These are phyloP conservation scores for Lacanobia oleracea DNA, from an alignment of 2,888 invertebrate species.

Conservation along the genomic window DNA sequence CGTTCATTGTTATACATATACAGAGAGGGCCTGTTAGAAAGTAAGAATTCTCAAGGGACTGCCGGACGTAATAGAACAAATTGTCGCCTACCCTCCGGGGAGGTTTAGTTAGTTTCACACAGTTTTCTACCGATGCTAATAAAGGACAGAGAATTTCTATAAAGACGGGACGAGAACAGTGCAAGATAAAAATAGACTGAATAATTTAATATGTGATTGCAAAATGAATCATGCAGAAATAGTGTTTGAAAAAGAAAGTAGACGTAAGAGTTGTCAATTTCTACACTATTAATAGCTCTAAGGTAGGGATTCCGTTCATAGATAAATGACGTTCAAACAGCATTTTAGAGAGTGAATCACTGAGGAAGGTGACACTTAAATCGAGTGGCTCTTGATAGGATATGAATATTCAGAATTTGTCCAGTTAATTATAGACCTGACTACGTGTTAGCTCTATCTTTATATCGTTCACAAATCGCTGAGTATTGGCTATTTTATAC, in stretches of 20 bases:
- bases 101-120: constrained; percentile 65
- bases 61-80: constrained; percentile 57
- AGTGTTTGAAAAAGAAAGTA: constrained; percentile 18
- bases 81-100: constrained; percentile 63
- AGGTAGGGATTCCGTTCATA: constrained; percentile 14
- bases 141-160: constrained; percentile 56
- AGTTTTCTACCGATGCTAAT: constrained; percentile 53
- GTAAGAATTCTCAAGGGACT: constrained; percentile 58
- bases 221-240: constrained; percentile 20
- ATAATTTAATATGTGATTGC: constrained; percentile 28
- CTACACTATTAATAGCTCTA: constrained; percentile 7
- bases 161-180: constrained; percentile 21
- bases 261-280: constrained; percentile 9
- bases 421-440: constrained; percentile 22
- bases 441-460: neutral
- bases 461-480: neutral
- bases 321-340: constrained; percentile 16
- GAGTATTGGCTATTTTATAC: neutral
- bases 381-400: constrained; percentile 30
- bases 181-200: constrained; percentile 33
- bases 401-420: constrained; percentile 24
- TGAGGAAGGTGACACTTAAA: constrained; percentile 36
- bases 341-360: constrained; percentile 39
- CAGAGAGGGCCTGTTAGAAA: constrained; percentile 56
- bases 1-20: constrained; percentile 48